Evolutionary conservation across 37 sponge, comb jelly and placozoan genomes (phyloP), one percentile per base, ranked within the genome.

Genomic region (Petrosia ficiformis): DNA sequence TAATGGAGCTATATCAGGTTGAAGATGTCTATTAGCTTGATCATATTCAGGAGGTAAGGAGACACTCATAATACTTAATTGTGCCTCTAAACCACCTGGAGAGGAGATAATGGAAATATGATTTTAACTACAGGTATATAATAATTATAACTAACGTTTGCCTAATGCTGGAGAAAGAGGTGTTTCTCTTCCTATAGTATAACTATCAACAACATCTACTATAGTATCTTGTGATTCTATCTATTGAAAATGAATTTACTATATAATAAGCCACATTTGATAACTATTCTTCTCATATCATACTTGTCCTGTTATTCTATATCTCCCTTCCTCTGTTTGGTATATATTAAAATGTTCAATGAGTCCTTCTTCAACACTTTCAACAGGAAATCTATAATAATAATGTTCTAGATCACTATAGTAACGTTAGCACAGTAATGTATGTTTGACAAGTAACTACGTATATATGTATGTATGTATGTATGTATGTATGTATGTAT

Each of bases 1-100:
- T 37, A 76, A 40, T 11, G 77, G 67, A 64, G 77, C 67, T 14
- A 76, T 63, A 10, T 76, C 77, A 24, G 77, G 77, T 37, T 42
- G 11, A 14, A 74, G 30, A 25, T 21, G 11, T 54, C 75, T 54
- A 34, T 74, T 29, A 29, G 61, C 75, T 39, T 74, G 10, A 39
- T 58, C 61, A 39, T 74, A 74, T 4, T 10, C 59, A 24, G 75
- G 75, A 4, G 75, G 75, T 31, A 44, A 39, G 22, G 73, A 19
- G n/a, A n/a, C n/a, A 48, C 54, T 48, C 14, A 14, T 14, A 10
- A 57, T 29, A 39, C 75, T 74, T 2, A 74, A 4, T 37, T 74
- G 75, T 5, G 39, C 28, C 25, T 54, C 75, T 22, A 72, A 42
- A 6, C 16, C 14, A 19, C 16, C 54, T 48, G 54, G 10, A 48